phyloP scores from a whole-genome alignment of 2,888 invertebrate genomes.

The Cremastinae sp. region DNA sequence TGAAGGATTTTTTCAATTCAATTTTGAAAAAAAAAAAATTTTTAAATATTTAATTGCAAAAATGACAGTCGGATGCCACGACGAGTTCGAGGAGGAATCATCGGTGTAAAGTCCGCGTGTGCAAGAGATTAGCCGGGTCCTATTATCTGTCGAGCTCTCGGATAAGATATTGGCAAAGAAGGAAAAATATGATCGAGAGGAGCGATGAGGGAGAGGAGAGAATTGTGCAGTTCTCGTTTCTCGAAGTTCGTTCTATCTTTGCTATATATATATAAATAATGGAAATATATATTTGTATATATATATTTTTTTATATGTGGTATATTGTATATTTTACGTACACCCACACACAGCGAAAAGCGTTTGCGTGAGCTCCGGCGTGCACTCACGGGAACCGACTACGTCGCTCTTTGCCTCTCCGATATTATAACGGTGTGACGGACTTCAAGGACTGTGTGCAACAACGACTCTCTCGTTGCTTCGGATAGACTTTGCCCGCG shows the following conservation, averaged over 20 bases:
- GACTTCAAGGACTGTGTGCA: slow-evolving; percentile 59
- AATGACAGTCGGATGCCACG: slow-evolving; percentile 3
- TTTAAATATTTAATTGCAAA: no score
- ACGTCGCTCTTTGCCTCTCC: not conserved
- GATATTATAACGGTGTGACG: slow-evolving; percentile 60
- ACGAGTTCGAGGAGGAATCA: slow-evolving; percentile 7
- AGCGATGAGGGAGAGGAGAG: not conserved
- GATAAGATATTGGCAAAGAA: slow-evolving; percentile 72
- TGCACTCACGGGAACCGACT: not conserved
- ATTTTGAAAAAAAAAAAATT: no score
- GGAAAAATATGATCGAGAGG: slow-evolving; percentile 33
- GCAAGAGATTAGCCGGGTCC: slow-evolving; percentile 71
- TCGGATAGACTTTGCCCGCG: slow-evolving; percentile 43
- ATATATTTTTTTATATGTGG: no score
- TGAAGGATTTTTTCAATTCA: no score
- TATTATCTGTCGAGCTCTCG: slow-evolving; percentile 69
- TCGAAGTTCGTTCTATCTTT: not conserved
- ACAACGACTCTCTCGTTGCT: slow-evolving; percentile 5
- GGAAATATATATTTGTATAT: no score
- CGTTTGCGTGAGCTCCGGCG: not conserved
- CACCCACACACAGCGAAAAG: not conserved
- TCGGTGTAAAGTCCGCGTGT: slow-evolving; percentile 70
- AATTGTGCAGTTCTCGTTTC: slow-evolving; percentile 9
- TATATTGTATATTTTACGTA: no score
- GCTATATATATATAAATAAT: not conserved